Percentiles rank a stretch among this genome's conserved stretches.
These are phyloP conservation scores for Phalanger gymnotis DNA, from an alignment of 2,797 vertebrate species.

Conservation along the genomic window DNA sequence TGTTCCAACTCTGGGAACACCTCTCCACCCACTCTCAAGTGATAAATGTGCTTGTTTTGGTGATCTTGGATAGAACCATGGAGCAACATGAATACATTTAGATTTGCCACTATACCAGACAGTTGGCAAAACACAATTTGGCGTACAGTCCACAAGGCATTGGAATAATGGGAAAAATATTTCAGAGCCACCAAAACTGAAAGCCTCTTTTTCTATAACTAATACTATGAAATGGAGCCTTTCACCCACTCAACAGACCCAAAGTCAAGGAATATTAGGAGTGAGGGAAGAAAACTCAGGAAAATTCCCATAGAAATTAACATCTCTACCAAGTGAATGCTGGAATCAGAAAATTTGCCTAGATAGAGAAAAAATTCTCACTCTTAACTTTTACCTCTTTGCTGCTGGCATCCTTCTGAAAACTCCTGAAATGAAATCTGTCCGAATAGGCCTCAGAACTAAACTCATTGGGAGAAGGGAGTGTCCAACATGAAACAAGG, in stretches of 20 bases:
- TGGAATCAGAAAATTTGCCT: not conserved
- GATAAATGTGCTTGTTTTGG: conserved; percentile 34
- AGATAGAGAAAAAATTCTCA: not conserved
- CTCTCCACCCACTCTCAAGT: not conserved
- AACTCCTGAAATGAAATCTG: not conserved
- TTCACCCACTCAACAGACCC: not conserved
- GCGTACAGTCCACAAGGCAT: conserved; percentile 44
- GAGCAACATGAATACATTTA: conserved; percentile 43
- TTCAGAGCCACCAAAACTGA: not conserved
- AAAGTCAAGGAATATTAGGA: not conserved
- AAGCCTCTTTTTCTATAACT: not conserved
- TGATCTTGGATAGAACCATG: conserved; percentile 41
- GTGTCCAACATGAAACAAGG: not conserved
- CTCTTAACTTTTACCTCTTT: not conserved
- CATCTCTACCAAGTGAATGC: not conserved
- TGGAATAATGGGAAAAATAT: conserved; percentile 7
- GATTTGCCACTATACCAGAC: conserved; percentile 56
- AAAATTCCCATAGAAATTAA: conserved; percentile 6
- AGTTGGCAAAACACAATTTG: conserved; percentile 45
- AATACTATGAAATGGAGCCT: not conserved
- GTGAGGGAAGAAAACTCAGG: not conserved
- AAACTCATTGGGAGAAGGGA: not conserved
- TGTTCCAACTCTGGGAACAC: not conserved
- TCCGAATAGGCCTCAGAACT: not conserved
- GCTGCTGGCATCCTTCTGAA: not conserved